Evolutionary conservation across 2,113 vertebrate species (phyloP).

Genomic region (Nansenia antarctica): DNA sequence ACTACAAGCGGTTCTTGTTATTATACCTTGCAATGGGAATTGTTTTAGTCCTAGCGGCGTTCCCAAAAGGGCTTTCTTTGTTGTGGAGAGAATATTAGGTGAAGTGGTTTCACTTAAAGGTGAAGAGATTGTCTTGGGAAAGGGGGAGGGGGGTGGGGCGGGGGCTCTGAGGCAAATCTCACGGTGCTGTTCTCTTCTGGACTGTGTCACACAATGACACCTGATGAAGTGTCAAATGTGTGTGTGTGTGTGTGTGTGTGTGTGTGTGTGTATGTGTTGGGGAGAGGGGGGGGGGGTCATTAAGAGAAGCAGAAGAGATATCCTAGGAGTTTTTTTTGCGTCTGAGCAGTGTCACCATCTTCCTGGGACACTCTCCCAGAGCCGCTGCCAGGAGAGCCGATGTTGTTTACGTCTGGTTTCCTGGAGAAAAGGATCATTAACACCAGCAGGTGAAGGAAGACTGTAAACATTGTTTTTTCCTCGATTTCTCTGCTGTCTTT

Average conservation of each 20-base stretch:
- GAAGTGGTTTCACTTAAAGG: not conserved
- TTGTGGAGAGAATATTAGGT: conserved; percentile 2
- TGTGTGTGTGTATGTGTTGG: not conserved
- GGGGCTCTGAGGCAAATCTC: conserved; percentile 42
- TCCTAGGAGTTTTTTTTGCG: conserved; percentile 38
- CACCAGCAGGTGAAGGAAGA: conserved; percentile 59
- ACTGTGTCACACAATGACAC: conserved; percentile 46
- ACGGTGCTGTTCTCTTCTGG: conserved; percentile 64
- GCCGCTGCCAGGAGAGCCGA: conserved; percentile 36
- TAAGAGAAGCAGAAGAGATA: too few species aligned
- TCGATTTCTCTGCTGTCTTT: conserved; percentile 18
- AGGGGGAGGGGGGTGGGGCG: not conserved
- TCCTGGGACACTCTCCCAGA: conserved; percentile 19
- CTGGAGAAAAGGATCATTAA: conserved; percentile 65
- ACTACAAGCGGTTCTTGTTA: not conserved
- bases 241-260: too few species aligned
- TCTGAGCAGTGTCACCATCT: conserved; percentile 41
- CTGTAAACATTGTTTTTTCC: conserved; percentile 62
- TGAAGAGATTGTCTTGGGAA: not conserved
- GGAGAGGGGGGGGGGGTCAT: conserved; percentile 28
- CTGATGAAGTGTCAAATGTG: too few species aligned
- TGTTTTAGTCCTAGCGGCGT: not conserved
- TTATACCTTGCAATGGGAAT: conserved; percentile 33
- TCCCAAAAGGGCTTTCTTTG: conserved; percentile 8
- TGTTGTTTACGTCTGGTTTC: conserved; percentile 71